phyloP scores from a whole-genome alignment of 2,888 invertebrate species.

The Pyrochroa serraticornis region DNA sequence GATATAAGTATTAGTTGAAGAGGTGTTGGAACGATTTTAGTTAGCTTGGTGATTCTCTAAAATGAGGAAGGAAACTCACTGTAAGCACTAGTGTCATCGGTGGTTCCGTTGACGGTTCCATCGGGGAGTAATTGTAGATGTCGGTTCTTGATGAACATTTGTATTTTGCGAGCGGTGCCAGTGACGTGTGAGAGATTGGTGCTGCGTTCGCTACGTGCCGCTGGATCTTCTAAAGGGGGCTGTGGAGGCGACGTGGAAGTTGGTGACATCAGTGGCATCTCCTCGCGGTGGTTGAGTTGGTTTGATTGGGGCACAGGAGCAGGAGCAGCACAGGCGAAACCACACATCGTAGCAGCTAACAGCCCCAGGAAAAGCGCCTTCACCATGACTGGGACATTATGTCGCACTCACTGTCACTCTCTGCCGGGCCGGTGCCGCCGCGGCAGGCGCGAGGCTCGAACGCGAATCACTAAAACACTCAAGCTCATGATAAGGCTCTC shows the following conservation, averaged over 20 bases:
- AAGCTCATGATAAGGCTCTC: conserved; percentile 52
- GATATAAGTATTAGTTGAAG: background rate
- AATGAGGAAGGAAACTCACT: conserved; percentile 67
- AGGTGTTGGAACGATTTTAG: conserved; percentile 4
- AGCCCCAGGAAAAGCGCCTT: conserved; percentile 59
- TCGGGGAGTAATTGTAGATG: conserved; percentile 83
- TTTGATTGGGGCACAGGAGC: conserved; percentile 45
- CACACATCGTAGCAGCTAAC: conserved; percentile 56
- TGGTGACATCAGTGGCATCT: conserved; percentile 13
- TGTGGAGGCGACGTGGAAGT: conserved; percentile 30
- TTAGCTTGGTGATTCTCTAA: background rate
- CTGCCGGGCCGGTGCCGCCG: conserved; percentile 41
- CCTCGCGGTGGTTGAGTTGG: conserved; percentile 24
- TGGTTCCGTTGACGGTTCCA: conserved; percentile 85
- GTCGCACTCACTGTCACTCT: conserved; percentile 54
- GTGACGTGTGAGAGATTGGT: conserved; percentile 82
- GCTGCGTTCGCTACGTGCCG: conserved; percentile 71
- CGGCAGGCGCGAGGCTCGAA: conserved; percentile 39
- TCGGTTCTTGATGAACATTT: conserved; percentile 83
- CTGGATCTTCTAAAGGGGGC: conserved; percentile 44
- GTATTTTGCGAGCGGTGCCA: conserved; percentile 79
- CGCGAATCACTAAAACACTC: conserved; percentile 42
- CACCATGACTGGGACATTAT: conserved; percentile 61
- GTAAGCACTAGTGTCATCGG: conserved; percentile 79
- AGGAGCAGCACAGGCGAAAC: conserved; percentile 55